phyloP scores from a whole-genome alignment of 1,140 invertebrate genomes.

The Macrostomum lignano region DNA sequence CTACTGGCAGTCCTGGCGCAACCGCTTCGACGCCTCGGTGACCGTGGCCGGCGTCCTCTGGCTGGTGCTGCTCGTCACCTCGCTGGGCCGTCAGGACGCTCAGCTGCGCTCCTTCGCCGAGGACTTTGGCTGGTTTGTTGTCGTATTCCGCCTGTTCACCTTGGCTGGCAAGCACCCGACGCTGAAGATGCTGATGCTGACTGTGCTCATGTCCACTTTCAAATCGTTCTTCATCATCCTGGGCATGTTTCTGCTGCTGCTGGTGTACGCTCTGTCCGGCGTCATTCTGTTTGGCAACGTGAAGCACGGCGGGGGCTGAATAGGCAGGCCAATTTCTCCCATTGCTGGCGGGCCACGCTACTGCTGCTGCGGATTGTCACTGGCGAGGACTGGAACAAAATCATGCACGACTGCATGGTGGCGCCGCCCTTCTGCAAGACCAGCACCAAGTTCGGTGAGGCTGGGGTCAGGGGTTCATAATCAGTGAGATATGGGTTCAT shows the following conservation, averaged over 20 bases:
- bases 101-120: too few relatives aligned
- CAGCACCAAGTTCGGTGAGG: constrained; percentile 85
- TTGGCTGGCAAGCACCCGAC: constrained; percentile 94
- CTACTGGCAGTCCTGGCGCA: constrained; percentile 88
- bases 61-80: constrained; percentile 77
- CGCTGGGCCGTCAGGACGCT: too few relatives aligned
- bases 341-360: constrained; percentile 73
- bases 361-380: constrained; percentile 96
- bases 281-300: constrained; percentile 96
- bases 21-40: constrained; percentile 85
- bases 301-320: constrained; percentile 89
- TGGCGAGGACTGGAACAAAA: constrained; percentile 99
- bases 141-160: constrained; percentile 88
- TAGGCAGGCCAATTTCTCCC: constrained; percentile 71
- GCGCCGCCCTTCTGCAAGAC: constrained; percentile 16
- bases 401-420: constrained; percentile 98
- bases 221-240: constrained; percentile 99
- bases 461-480: too few relatives aligned
- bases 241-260: constrained; percentile 91
- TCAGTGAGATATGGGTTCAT: too few relatives aligned
- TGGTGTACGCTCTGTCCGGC: constrained; percentile 89
- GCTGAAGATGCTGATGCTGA: constrained; percentile 98
- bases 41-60: constrained; percentile 80
- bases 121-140: constrained; percentile 84
- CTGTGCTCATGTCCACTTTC: constrained; percentile 83